phyloP scores from a whole-genome alignment of 2,797 vertebrate species.

The Chelon auratus region DNA sequence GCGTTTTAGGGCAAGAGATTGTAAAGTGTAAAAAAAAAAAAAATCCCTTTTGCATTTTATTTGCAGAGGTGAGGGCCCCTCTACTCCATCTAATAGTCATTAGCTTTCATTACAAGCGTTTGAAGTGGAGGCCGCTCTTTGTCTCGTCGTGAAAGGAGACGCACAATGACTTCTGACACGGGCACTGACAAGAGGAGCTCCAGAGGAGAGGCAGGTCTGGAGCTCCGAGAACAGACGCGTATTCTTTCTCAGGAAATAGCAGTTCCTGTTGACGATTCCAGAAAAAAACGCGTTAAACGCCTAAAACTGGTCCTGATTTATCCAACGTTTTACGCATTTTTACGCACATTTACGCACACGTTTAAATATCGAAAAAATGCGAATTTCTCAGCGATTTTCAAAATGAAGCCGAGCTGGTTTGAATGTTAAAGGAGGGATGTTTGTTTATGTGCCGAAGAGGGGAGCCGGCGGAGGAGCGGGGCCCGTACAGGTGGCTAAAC shows the following conservation, averaged over 20 bases:
- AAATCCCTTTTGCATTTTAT: constrained; percentile 85
- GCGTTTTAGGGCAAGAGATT: constrained; percentile 80
- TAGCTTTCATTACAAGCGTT: constrained; percentile 94
- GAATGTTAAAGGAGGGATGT: constrained; percentile 22
- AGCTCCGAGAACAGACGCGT: constrained; percentile 73
- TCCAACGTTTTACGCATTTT: constrained; percentile 12
- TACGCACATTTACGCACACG: constrained; percentile 3
- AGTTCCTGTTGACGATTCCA: constrained; percentile 67
- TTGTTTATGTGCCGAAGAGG: constrained; percentile 43
- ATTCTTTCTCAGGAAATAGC: constrained; percentile 84
- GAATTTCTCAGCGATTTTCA: too few relatives aligned
- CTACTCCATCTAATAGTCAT: constrained; percentile 92
- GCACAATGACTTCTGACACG: constrained; percentile 89
- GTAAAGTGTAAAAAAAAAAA: constrained; percentile 59
- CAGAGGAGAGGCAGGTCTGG: constrained; percentile 76
- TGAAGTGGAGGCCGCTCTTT: constrained; percentile 89
- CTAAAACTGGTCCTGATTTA: background rate
- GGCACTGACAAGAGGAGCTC: constrained; percentile 63
- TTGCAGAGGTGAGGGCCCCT: constrained; percentile 79
- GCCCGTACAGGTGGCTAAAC: constrained; percentile 67
- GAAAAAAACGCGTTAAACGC: constrained; percentile 2
- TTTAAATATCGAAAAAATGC: background rate
- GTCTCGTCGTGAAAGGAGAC: constrained; percentile 81
- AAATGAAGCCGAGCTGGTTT: too few relatives aligned
- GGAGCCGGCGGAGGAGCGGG: constrained; percentile 28